Conservation (phyloP, 2,113 vertebrate genomes). For the Coptodon rendalli region DNA sequence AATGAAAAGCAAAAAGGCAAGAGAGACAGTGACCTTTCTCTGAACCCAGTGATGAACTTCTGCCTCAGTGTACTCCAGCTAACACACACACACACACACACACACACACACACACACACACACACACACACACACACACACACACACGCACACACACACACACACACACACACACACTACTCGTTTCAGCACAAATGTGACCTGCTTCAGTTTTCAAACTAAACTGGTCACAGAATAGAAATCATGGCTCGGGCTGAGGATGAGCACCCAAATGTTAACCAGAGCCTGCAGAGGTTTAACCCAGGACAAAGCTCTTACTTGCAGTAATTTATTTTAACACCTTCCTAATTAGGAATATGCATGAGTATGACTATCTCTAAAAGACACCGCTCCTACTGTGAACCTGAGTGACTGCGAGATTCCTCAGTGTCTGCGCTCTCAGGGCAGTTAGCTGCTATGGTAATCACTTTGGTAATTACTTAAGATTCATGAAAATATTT, state of each 20-base stretch:
- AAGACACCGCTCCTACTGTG: neutral
- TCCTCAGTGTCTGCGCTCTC: neutral
- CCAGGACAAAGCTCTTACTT: too few relatives aligned
- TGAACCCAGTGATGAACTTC: slow-evolving; percentile 57
- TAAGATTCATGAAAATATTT: neutral
- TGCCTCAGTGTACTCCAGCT: slow-evolving; percentile 58
- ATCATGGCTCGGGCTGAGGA: neutral
- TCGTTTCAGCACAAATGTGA: neutral
- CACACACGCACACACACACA: neutral
- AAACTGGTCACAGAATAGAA: neutral
- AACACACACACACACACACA: slow-evolving; percentile 9
- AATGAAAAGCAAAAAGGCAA: neutral
- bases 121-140: too few relatives aligned
- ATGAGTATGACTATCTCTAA: neutral
- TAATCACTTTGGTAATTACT: neutral
- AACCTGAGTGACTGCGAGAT: neutral
- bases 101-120: neutral
- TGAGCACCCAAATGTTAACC: neutral
- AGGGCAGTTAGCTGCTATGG: neutral
- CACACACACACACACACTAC: neutral
- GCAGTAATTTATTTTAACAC: neutral
- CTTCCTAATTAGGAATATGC: neutral
- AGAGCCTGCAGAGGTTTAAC: neutral
- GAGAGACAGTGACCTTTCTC: neutral
- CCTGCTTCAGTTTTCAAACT: neutral